Percentiles rank a stretch among this genome's conserved stretches.
phyloP scores from a whole-genome alignment of 2,888 invertebrate genomes.

The Merodon equestris region DNA sequence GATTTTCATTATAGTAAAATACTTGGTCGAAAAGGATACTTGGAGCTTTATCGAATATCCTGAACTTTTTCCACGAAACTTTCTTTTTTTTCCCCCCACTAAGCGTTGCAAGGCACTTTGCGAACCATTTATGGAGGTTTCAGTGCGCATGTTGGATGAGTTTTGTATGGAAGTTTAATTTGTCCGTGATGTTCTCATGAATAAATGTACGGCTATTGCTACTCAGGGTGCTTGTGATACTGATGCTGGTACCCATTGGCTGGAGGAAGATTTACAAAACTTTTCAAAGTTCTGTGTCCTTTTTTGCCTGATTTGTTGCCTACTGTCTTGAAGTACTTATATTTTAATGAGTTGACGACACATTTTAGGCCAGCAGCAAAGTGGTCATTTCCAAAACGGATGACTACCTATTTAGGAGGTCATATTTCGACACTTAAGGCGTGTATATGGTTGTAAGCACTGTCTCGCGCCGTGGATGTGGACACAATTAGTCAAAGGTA shows the following conservation, averaged over 20 bases:
- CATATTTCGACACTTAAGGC: too few relatives aligned
- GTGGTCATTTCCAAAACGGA: too few relatives aligned
- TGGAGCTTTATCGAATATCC: conserved; percentile 34
- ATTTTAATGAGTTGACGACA: too few relatives aligned
- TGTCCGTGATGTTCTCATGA: conserved; percentile 41
- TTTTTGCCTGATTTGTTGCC: too few relatives aligned
- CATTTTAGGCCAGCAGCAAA: too few relatives aligned
- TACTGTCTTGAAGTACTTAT: too few relatives aligned
- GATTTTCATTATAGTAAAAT: conserved; percentile 48
- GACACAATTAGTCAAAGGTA: too few relatives aligned
- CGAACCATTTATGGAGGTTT: conserved; percentile 36
- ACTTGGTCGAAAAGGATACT: conserved; percentile 13
- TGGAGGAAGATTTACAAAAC: conserved; percentile 5
- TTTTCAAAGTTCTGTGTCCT: too few relatives aligned
- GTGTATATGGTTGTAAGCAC: too few relatives aligned
- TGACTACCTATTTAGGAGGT: too few relatives aligned
- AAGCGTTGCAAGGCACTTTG: conserved; percentile 6
- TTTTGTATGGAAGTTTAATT: conserved; percentile 33
- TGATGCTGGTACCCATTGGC: not conserved
- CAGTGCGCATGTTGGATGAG: conserved; percentile 56
- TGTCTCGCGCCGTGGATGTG: too few relatives aligned
- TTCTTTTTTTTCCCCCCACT: not conserved
- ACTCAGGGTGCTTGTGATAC: not conserved
- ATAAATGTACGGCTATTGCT: conserved; percentile 33
- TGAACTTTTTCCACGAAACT: conserved; percentile 37